Base-by-base conservation (phyloP, 2,113 vertebrate species). In the Neogale vison region DNA sequence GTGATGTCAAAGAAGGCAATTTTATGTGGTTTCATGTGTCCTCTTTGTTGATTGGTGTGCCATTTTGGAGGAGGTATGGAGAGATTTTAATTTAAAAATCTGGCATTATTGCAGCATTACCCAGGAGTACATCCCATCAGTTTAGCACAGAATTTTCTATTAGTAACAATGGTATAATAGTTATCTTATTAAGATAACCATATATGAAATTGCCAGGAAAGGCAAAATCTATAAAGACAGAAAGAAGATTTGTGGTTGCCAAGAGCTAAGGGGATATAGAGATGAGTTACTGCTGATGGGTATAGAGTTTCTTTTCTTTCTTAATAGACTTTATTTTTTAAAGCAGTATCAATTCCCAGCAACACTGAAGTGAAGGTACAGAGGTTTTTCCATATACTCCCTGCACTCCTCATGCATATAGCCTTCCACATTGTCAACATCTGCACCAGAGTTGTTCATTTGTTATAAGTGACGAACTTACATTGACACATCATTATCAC, bases 121-220 rank as follows among this genome's bases (percentile, higher is more conserved):
- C 0, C 24, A 18, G 57, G 85, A 57, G 52, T 65, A 57, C 50
- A 82, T 55, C 6, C 45, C 12, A 92, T 29, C 6, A 3, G 77
- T 88, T 83, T 71, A 97, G 6, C 23, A 88, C 94, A 77, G 57
- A 82, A 52, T 71, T 72, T 96, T 76, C 23, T 52, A 21, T 91
- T 71, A 21, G 20, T 84, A 67, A 42, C 21, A n/a, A 31, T n/a
- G 9, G 15, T 29, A n/a, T 88, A 36, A 71, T 72, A 42, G 1
- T 83, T 88, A 77, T 36, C 29, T 77, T 34, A 36, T 65, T 72
- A 83, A 71, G 42, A 94, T 76, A 83, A 42, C 1, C 13, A 18
- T 26, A 39, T 50, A 47, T 24, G 34, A 80, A 65, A 79, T 74
- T 65, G 36, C 21, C n/a, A 63, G 55, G 71, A 88, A 61, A 88